Evolutionary conservation across 2,113 vertebrate species (phyloP), one percentile per base, ranked within the genome.

Genomic region (Neodontobutis hainanensis): DNA sequence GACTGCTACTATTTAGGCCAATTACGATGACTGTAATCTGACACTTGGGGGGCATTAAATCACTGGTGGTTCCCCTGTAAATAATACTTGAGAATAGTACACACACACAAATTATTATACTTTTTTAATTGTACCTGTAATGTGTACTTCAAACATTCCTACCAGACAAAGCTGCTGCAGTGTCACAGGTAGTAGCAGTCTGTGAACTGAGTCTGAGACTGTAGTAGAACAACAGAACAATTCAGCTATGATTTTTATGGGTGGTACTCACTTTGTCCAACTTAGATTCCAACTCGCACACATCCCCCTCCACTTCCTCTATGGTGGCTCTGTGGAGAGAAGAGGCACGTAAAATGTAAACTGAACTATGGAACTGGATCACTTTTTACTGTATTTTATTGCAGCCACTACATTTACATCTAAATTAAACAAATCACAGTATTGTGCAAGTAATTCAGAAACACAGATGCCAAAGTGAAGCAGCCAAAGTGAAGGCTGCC

Each of bases 261-360:
- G 75, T 51, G 73, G 44, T 87, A 80, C 90, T 93, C 90, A 99
- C 97, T 96, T 99, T 99, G 90, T 99, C 97, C n/a, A 99, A 94
- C 83, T 97, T 99, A 74, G 95, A 92, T 87, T 99, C 97, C 87
- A 99, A 88, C 88, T 99, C 97, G 1, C 95, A 88, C 82, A 99
- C 96, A 90, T 99, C 97, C 74, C 95, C 95, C 90, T 99, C 97
- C 70, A 98, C 97, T 87, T 99, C 97, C 93, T 99, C 97, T 88
- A 99, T 91, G 81, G 95, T 94, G 70, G 97, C 97, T 91, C 97
- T 99, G 87, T 58, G 16, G 59, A 16, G 36, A 75, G 57, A 42
- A 70, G 46, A 58, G 42, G 3, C 55, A 43, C 36, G n/a, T 56
- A 34, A 52, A 27, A 34, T 34, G n/a, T 34, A 10, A 52, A 52